Evolutionary conservation across 2,888 invertebrate genomes (phyloP).

Genomic region (Megamerina dolium): DNA sequence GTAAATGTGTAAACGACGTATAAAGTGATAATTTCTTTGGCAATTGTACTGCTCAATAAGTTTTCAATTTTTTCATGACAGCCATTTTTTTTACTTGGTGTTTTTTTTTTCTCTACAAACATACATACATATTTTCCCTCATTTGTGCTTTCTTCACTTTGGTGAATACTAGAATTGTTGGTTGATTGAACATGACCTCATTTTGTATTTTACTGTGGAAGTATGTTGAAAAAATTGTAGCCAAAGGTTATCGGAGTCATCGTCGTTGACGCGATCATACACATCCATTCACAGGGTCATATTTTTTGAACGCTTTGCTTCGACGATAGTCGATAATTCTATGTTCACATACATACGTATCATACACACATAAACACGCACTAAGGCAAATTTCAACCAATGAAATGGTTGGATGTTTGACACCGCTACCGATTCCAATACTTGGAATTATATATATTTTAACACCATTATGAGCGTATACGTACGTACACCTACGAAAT

Average conservation of each 20-base stretch:
- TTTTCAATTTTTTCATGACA: neutral
- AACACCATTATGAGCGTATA: neutral
- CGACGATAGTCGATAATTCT: too few species aligned
- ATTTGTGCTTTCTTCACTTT: too few species aligned
- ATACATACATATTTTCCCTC: too few species aligned
- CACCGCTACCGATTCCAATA: too few species aligned
- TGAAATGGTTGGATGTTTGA: too few species aligned
- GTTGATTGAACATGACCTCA: constrained; percentile 12
- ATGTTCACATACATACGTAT: too few species aligned
- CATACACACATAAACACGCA: too few species aligned
- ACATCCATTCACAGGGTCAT: constrained; percentile 5
- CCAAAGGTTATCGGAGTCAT: constrained; percentile 5
- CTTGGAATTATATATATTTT: too few species aligned
- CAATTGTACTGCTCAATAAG: constrained; percentile 10
- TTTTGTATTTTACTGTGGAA: neutral
- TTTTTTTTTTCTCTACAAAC: neutral
- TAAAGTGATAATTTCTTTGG: constrained; percentile 9
- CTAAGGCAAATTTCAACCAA: too few species aligned
- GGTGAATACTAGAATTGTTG: constrained; percentile 4
- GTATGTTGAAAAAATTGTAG: neutral
- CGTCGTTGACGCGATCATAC: constrained; percentile 3
- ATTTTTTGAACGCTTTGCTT: neutral
- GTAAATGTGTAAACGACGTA: constrained; percentile 4
- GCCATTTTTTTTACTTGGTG: neutral
- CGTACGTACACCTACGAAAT: neutral